Conservation (phyloP, 1,140 invertebrate genomes). For the Drosophila kohkoa region DNA sequence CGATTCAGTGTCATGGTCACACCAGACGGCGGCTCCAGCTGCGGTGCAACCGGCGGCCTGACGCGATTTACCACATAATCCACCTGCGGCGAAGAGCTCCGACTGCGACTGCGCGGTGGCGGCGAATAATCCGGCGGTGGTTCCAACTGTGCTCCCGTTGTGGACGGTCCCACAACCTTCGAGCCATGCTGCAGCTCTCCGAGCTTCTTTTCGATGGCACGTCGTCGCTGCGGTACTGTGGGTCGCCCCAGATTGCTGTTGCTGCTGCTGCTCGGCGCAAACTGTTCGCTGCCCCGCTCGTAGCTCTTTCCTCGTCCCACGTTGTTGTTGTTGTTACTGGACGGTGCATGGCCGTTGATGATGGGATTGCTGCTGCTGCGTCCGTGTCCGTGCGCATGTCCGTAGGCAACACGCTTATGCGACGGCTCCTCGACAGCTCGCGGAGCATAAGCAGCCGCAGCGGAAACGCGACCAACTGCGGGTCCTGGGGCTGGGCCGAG, state of each 20-base stretch:
- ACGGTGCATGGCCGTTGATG: neutral
- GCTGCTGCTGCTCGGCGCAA: constrained; percentile 25
- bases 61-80: constrained; percentile 54
- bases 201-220: constrained; percentile 84
- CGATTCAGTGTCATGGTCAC: constrained; percentile 84
- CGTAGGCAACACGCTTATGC: constrained; percentile 60
- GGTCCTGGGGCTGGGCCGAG: neutral
- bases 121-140: constrained; percentile 90
- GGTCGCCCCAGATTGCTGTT: constrained; percentile 73
- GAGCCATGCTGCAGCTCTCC: constrained; percentile 42
- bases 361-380: constrained; percentile 34
- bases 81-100: constrained; percentile 84
- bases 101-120: constrained; percentile 85
- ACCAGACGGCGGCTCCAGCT: constrained; percentile 6
- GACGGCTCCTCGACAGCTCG: constrained; percentile 46
- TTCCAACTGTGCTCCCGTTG: constrained; percentile 78
- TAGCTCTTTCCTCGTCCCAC: constrained; percentile 63
- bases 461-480: neutral
- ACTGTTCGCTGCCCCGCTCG: constrained; percentile 33
- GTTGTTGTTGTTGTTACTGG: neutral
- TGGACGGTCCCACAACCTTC: neutral
- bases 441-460: constrained; percentile 25
- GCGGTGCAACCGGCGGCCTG: constrained; percentile 28
- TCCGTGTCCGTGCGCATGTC: constrained; percentile 40
- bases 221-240: constrained; percentile 87